phyloP scores from a whole-genome alignment of 2,113 vertebrate genomes.

The Salvelinus alpinus region DNA sequence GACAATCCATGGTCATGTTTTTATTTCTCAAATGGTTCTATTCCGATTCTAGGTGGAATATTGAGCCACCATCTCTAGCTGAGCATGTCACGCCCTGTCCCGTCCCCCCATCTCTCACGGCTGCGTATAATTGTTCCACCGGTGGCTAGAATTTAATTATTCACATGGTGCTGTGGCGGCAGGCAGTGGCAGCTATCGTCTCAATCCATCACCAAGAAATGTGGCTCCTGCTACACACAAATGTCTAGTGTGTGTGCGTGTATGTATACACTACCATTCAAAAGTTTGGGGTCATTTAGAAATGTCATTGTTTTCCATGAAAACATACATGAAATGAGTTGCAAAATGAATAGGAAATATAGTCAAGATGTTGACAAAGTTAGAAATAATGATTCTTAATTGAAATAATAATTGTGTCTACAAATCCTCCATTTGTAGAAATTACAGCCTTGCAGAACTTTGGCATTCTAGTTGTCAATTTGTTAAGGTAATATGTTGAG shows the following conservation, averaged over 20 bases:
- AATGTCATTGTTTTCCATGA: too few relatives aligned
- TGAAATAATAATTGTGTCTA: too few relatives aligned
- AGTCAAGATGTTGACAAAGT: too few relatives aligned
- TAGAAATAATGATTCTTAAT: too few relatives aligned
- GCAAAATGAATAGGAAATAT: too few relatives aligned
- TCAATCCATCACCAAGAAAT: slow-evolving; percentile 67
- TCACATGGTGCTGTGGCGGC: slow-evolving; percentile 64
- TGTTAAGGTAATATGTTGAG: too few relatives aligned
- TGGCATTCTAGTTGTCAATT: too few relatives aligned
- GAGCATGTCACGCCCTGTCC: slow-evolving; percentile 33
- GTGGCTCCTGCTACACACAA: slow-evolving; percentile 47
- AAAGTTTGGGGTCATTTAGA: too few relatives aligned
- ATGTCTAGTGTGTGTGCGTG: background rate
- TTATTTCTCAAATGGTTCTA: background rate
- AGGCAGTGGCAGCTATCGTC: slow-evolving; percentile 62
- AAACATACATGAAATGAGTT: too few relatives aligned
- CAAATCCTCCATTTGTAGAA: too few relatives aligned
- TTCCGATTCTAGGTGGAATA: background rate
- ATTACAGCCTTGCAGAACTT: too few relatives aligned
- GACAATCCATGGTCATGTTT: background rate
- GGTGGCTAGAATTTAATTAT: slow-evolving; percentile 73
- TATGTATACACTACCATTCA: background rate
- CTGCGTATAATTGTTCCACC: slow-evolving; percentile 66
- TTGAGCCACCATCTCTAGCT: slow-evolving; percentile 3
- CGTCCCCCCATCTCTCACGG: slow-evolving; percentile 60